Conservation (phyloP, 2,113 vertebrate species). For the Rhinopomastus cyanomelas region DNA sequence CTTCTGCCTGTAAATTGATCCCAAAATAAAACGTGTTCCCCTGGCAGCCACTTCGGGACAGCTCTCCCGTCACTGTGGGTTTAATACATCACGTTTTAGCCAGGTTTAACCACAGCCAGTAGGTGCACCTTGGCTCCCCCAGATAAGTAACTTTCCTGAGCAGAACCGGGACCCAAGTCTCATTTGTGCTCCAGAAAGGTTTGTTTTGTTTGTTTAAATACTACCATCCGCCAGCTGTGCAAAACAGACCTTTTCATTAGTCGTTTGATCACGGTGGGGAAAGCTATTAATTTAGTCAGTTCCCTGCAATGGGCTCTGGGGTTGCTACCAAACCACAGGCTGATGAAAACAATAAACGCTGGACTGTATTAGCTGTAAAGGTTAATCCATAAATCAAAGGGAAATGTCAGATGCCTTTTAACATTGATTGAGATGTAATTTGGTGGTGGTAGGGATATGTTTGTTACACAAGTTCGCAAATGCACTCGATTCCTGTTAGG, state of each 20-base stretch:
- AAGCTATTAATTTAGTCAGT: constrained; percentile 72
- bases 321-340: constrained; percentile 55
- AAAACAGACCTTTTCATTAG: constrained; percentile 56
- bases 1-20: neutral
- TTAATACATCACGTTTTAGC: constrained; percentile 35
- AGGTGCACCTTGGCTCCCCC: neutral
- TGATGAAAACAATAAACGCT: constrained; percentile 65
- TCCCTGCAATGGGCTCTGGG: constrained; percentile 66
- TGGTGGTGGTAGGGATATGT: constrained; percentile 47
- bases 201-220: constrained; percentile 63
- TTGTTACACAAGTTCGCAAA: constrained; percentile 56
- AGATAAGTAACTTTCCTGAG: neutral
- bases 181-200: constrained; percentile 28
- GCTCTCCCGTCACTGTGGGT: neutral
- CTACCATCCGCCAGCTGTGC: constrained; percentile 51
- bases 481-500: constrained; percentile 16
- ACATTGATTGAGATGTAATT: constrained; percentile 76
- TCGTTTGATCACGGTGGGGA: constrained; percentile 50
- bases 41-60: neutral
- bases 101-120: constrained; percentile 1
- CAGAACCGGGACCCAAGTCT: neutral
- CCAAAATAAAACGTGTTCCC: neutral
- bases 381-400: constrained; percentile 80
- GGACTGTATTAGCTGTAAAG: constrained; percentile 70
- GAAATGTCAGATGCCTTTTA: constrained; percentile 77